phyloP scores from a whole-genome alignment of 2,888 invertebrate species.

The Folsomia manolachei region DNA sequence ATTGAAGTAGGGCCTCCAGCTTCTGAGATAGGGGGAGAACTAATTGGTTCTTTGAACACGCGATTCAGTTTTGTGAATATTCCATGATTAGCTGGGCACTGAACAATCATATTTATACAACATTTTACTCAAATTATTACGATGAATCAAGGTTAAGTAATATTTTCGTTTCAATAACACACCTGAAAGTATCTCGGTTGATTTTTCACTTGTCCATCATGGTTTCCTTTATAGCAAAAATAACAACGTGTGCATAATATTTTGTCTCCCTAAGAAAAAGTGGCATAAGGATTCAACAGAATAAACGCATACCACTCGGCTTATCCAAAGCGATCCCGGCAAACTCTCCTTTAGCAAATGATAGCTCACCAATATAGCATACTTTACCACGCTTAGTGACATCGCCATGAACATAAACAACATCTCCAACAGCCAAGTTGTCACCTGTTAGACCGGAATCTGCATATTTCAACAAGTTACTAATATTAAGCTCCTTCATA shows the following conservation, averaged over 20 bases:
- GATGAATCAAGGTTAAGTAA: no score
- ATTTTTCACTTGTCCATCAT: constrained; percentile 92
- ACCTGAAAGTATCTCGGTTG: constrained; percentile 66
- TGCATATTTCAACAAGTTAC: not conserved
- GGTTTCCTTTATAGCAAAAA: constrained; percentile 78
- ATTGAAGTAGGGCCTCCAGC: constrained; percentile 47
- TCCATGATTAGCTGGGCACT: constrained; percentile 88
- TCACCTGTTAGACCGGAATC: constrained; percentile 56
- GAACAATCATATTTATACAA: no score
- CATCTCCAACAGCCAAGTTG: constrained; percentile 92
- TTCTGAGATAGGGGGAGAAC: constrained; percentile 52
- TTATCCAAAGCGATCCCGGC: constrained; percentile 95
- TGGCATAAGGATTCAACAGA: not conserved
- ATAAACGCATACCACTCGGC: constrained; percentile 71
- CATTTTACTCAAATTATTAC: not conserved
- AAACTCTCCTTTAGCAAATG: constrained; percentile 98
- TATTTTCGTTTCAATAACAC: not conserved
- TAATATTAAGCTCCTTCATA: no score
- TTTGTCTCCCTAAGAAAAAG: not conserved
- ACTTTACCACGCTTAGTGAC: constrained; percentile 81
- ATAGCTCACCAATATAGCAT: constrained; percentile 90
- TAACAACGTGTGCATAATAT: constrained; percentile 2
- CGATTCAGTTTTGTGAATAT: constrained; percentile 85
- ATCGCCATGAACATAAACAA: constrained; percentile 84
- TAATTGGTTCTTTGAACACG: constrained; percentile 70